Evolutionary conservation across 1,140 invertebrate genomes (phyloP).

Genomic region (Halotydeus destructor): DNA sequence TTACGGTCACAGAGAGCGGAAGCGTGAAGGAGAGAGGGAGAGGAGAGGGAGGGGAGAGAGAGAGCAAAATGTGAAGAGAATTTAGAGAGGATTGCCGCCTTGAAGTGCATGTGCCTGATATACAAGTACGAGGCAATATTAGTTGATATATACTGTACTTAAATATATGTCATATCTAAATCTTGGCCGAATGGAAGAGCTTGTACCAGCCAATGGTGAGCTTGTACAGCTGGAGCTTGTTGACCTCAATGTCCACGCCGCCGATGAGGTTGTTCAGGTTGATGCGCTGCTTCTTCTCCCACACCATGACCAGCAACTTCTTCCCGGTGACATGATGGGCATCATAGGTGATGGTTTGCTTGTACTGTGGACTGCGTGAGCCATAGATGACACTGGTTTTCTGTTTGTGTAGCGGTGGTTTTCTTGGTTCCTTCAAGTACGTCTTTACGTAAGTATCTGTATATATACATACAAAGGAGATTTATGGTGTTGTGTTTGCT

Average conservation of each 20-base stretch:
- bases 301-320: conserved; percentile 63
- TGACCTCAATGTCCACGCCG: conserved; percentile 57
- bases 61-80: no score
- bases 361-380: conserved; percentile 54
- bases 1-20: no score
- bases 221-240: conserved; percentile 49
- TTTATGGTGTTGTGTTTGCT: no score
- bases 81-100: no score
- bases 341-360: conserved; percentile 64
- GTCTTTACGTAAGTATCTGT: conserved; percentile 84
- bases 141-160: no score
- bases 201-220: conserved; percentile 69
- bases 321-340: conserved; percentile 62
- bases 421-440: conserved; percentile 63
- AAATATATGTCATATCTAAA: no score
- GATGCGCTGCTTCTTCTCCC: conserved; percentile 55
- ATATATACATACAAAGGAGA: no score
- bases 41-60: no score
- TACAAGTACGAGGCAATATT: no score
- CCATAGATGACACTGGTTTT: conserved; percentile 63
- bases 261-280: conserved; percentile 66
- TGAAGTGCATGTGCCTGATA: no score
- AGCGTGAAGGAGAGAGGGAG: no score
- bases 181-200: no score
- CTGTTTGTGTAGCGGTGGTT: conserved; percentile 66